These are phyloP conservation scores for Lasioglossum villosulum DNA, from an alignment of 2,888 invertebrate genomes.

Conservation along the genomic window DNA sequence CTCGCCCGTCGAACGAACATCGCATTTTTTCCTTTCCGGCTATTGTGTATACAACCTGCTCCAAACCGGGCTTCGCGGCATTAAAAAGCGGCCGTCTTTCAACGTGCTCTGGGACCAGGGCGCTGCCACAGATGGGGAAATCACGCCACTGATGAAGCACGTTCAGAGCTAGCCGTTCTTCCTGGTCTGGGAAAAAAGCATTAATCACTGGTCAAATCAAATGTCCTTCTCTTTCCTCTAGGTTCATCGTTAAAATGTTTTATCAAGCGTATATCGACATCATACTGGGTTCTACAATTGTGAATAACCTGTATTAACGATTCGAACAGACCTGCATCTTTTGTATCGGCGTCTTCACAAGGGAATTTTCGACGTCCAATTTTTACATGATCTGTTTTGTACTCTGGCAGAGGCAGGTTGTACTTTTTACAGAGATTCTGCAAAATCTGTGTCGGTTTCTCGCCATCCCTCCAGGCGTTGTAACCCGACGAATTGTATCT, in stretches of 20 bases:
- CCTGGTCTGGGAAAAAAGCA: slow-evolving; percentile 84
- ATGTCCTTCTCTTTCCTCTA: background rate
- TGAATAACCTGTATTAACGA: background rate
- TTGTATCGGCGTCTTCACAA: slow-evolving; percentile 39
- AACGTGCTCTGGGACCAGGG: slow-evolving; percentile 95
- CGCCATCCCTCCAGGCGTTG: slow-evolving; percentile 91
- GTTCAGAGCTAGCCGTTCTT: slow-evolving; percentile 91
- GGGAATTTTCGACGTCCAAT: slow-evolving; percentile 85
- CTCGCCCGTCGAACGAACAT: background rate
- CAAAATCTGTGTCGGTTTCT: slow-evolving; percentile 90
- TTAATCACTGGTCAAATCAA: slow-evolving; percentile 30
- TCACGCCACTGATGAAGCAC: slow-evolving; percentile 91
- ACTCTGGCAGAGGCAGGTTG: slow-evolving; percentile 87
- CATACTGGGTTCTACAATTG: too few species aligned
- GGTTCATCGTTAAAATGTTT: background rate
- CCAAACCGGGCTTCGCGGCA: slow-evolving; percentile 90
- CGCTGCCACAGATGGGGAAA: slow-evolving; percentile 91
- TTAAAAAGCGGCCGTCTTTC: slow-evolving; percentile 93
- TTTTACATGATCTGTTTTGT: slow-evolving; percentile 85
- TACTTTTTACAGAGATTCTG: slow-evolving; percentile 89
- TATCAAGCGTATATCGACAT: background rate
- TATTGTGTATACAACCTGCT: slow-evolving; percentile 86
- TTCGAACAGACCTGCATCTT: slow-evolving; percentile 25
- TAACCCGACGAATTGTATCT: slow-evolving; percentile 89
- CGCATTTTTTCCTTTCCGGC: slow-evolving; percentile 2